Evolutionary conservation across 92 coral and sea anemone species (phyloP).

Genomic region (Blastomussa wellsi): DNA sequence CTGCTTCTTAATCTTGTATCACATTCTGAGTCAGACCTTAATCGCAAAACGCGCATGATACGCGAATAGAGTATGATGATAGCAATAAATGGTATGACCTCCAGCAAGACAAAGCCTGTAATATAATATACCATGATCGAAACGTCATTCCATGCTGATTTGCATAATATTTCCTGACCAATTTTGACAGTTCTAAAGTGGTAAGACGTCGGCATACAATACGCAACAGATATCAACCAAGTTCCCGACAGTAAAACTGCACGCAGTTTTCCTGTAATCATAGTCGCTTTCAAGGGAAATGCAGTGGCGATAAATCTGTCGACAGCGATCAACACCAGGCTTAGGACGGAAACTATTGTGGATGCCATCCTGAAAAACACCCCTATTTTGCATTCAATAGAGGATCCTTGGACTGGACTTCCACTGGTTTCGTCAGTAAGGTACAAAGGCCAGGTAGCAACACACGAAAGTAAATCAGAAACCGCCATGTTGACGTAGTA

Average conservation of each 20-base stretch:
- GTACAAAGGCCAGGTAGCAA: slow-evolving; percentile 14
- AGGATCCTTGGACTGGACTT: slow-evolving; percentile 8
- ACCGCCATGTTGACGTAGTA: slow-evolving; percentile 26
- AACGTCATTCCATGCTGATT: neutral
- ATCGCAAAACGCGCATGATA: neutral
- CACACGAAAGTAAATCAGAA: slow-evolving; percentile 8
- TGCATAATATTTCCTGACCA: neutral
- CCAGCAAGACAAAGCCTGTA: neutral
- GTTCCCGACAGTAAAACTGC: neutral
- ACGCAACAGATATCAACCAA: neutral
- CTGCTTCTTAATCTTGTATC: neutral
- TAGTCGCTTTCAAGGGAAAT: slow-evolving; percentile 5
- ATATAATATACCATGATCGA: neutral
- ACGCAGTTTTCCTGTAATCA: neutral
- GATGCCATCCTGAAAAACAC: neutral
- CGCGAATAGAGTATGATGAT: slow-evolving; percentile 1
- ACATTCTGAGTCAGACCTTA: neutral
- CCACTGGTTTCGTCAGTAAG: slow-evolving; percentile 20
- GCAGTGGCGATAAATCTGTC: slow-evolving; percentile 27
- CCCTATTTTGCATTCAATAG: slow-evolving; percentile 10
- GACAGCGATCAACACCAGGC: slow-evolving; percentile 13
- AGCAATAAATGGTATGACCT: neutral
- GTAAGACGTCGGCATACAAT: neutral
- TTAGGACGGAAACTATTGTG: neutral
- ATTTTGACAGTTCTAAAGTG: neutral